A percentile compares a stretch with the other conserved stretches of the same genome.
phyloP scores from a whole-genome alignment of 2,113 vertebrate species.

The Grammomys surdaster region DNA sequence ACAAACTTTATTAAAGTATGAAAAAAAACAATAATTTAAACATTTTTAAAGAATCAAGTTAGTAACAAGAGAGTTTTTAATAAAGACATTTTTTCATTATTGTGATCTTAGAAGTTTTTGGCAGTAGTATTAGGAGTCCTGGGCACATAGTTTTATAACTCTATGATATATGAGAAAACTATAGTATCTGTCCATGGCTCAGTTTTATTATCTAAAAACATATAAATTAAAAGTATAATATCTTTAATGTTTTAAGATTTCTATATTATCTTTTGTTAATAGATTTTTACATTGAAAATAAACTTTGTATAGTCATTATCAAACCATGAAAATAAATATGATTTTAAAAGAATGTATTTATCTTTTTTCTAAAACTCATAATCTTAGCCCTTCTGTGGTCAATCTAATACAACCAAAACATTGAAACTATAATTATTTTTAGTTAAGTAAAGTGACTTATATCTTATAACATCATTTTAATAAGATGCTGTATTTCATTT shows the following conservation, averaged over 20 bases:
- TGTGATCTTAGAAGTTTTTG: slow-evolving; percentile 29
- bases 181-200: neutral
- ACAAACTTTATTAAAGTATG: slow-evolving; percentile 30
- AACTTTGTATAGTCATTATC: slow-evolving; percentile 22
- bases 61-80: slow-evolving; percentile 30
- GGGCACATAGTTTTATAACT: neutral
- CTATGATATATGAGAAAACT: neutral
- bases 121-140: neutral
- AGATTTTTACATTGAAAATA: slow-evolving; percentile 62
- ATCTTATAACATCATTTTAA: slow-evolving; percentile 59
- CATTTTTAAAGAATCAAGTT: neutral
- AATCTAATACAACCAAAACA: slow-evolving; percentile 11
- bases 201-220: slow-evolving; percentile 34
- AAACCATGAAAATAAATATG: slow-evolving; percentile 58
- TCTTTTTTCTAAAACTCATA: slow-evolving; percentile 26
- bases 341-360: neutral
- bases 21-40: neutral
- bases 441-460: slow-evolving; percentile 57
- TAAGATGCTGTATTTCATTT: slow-evolving; percentile 40
- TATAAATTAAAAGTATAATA: slow-evolving; percentile 5
- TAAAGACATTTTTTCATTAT: slow-evolving; percentile 10
- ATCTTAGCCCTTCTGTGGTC: neutral
- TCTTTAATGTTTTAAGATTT: neutral
- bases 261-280: slow-evolving; percentile 34
- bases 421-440: slow-evolving; percentile 50